Conservation (phyloP, 2,888 invertebrate species). For the Synergus japonicus region DNA sequence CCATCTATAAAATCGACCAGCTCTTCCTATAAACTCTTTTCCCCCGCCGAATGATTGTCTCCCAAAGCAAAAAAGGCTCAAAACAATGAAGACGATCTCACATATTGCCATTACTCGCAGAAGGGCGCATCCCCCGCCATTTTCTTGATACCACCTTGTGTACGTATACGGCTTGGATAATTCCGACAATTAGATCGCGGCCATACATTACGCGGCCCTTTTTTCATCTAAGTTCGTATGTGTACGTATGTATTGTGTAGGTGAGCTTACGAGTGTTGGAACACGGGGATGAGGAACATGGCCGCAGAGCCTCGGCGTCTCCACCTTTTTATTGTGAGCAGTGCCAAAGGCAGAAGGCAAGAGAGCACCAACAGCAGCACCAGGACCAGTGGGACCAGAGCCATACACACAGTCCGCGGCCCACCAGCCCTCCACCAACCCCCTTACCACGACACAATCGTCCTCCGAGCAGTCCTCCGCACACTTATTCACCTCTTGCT, state of each 20-base stretch:
- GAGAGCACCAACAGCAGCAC: conserved; percentile 48
- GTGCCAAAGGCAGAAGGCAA: conserved; percentile 71
- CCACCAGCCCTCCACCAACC: conserved; percentile 42
- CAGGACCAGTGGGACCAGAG: conserved; percentile 48
- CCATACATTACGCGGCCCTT: conserved; percentile 61
- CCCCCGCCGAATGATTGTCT: background rate
- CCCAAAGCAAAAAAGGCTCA: background rate
- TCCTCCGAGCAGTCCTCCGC: conserved; percentile 58
- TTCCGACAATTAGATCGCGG: conserved; percentile 33
- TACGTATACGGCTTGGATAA: conserved; percentile 17
- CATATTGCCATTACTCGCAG: conserved; percentile 12
- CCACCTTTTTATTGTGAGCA: conserved; percentile 76
- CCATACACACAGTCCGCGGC: conserved; percentile 43
- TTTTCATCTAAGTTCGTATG: conserved; percentile 40
- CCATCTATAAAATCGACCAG: background rate
- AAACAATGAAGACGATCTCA: background rate
- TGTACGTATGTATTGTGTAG: conserved; percentile 46
- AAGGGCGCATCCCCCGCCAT: background rate
- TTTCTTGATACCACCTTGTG: conserved; percentile 19
- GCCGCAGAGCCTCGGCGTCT: conserved; percentile 72
- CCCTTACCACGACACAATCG: conserved; percentile 45
- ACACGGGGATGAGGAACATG: conserved; percentile 73
- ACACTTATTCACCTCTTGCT: conserved; percentile 69
- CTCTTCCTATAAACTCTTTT: background rate
- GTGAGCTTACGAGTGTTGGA: conserved; percentile 56